These are phyloP conservation scores for Bombyx huttoni DNA, from an alignment of 2,888 invertebrate species.

Conservation along the genomic window DNA sequence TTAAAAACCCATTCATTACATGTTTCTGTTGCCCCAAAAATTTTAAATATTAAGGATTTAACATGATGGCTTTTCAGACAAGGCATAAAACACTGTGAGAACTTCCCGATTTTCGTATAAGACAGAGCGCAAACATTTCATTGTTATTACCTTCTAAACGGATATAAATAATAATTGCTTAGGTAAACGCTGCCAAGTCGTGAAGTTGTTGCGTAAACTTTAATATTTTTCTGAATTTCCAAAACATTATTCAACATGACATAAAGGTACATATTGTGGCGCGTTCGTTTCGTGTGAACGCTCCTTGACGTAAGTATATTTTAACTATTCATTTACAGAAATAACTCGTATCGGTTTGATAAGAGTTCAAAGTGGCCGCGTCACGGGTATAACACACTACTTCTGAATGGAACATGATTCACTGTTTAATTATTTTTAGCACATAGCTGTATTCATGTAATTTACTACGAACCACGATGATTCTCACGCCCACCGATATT, in stretches of 20 bases:
- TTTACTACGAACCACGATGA: constrained; percentile 53
- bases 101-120: not conserved
- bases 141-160: constrained; percentile 3
- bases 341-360: constrained; percentile 26
- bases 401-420: constrained; percentile 55
- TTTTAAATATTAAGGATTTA: not conserved
- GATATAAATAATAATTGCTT: constrained; percentile 4
- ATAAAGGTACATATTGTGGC: constrained; percentile 4
- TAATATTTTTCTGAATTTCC: constrained; percentile 4
- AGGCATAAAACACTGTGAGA: not conserved
- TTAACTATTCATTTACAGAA: constrained; percentile 1
- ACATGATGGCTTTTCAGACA: not conserved
- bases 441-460: constrained; percentile 33
- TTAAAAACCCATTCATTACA: not conserved
- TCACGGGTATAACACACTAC: constrained; percentile 22
- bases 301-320: not conserved
- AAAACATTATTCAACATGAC: constrained; percentile 3
- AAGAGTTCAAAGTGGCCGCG: constrained; percentile 38
- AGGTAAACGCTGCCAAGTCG: constrained; percentile 6
- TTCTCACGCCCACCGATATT: constrained; percentile 31
- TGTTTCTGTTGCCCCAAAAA: too few species aligned
- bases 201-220: constrained; percentile 3
- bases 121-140: constrained; percentile 1
- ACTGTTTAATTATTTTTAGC: constrained; percentile 49
- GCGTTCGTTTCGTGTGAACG: not conserved